Evolutionary conservation across 2,888 invertebrate species (phyloP), one percentile per base, ranked within the genome.

Genomic region (Autographa pulchrina): DNA sequence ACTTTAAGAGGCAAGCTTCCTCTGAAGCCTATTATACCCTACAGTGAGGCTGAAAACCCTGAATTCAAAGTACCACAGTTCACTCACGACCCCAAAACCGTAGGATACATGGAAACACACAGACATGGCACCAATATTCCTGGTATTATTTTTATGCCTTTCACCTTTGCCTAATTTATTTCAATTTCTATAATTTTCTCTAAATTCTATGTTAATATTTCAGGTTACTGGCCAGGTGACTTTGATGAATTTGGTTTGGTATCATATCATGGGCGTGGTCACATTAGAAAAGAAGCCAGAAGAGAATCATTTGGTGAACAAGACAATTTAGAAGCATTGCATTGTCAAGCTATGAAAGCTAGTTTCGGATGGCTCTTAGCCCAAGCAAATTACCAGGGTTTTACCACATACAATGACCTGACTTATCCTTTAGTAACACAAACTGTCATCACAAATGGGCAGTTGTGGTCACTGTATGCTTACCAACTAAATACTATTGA

Each of bases 381-480:
- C 0, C 98, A 98, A 92, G 98, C 99, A 2, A 97, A 97, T 89
- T 97, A 97, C 90, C 97, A 98, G 92, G 98, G 99, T 31, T 99
- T 99, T 91, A 98, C 98, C 48, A 98, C 98, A 18, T 98, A 96
- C 89, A 98, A 98, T 83, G 99, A 99, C 81, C 85, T 99, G 20
- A 98, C 98, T 0, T 99, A 99, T 90, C 99, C 99, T 0, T 91
- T 99, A 69, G 97, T 97, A 0, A 98, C 98, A 5, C 99, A 99
- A 96, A 97, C 98, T 18, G 95, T 99, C 16, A 96, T 99, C 54
- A 98, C 99, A 0, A 98, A 99, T 93, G 99, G 99, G 0, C 97
- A 98, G 80, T 89, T 96, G 5, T 99, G 98, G 97, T 98, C 98
- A 0, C 98, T 99, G 80, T 98, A 97, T 88, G 96, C 97, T 16